Conservation (phyloP, 2,113 vertebrate species). For the Haemorhous mexicanus region DNA sequence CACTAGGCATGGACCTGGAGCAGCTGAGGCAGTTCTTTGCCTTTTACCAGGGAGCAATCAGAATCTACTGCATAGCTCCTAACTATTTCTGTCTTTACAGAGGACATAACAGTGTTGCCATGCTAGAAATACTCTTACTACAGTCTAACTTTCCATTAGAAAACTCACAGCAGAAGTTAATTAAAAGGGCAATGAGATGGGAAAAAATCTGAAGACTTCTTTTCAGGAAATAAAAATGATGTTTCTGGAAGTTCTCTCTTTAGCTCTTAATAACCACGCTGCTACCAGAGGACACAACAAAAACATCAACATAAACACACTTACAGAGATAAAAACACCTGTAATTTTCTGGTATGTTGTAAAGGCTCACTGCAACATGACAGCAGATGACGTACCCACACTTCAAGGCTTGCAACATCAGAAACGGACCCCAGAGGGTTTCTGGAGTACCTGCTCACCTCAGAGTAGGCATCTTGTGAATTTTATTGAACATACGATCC, state of each 20-base stretch:
- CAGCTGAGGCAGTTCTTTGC: not conserved
- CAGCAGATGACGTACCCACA: conserved; percentile 43
- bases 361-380: not conserved
- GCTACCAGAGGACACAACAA: conserved; percentile 10
- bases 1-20: not conserved
- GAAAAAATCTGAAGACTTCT: not conserved
- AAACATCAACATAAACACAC: not conserved
- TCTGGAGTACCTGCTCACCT: conserved; percentile 81
- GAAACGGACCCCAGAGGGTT: conserved; percentile 34
- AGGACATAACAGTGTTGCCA: not conserved
- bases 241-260: not conserved
- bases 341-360: not conserved
- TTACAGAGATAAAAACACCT: conserved; percentile 32
- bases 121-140: not conserved
- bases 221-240: not conserved
- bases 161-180: not conserved
- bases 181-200: not conserved
- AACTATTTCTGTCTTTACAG: not conserved
- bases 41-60: not conserved
- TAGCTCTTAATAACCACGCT: not conserved
- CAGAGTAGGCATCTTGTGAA: conserved; percentile 99
- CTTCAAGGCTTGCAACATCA: conserved; percentile 60
- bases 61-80: not conserved
- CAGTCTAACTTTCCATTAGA: not conserved
- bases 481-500: conserved; percentile 99